Percentiles rank a stretch among this genome's conserved stretches.
These are phyloP conservation scores for Oreonectes daqikongensis DNA, from an alignment of 2,797 vertebrate species.

Conservation along the genomic window DNA sequence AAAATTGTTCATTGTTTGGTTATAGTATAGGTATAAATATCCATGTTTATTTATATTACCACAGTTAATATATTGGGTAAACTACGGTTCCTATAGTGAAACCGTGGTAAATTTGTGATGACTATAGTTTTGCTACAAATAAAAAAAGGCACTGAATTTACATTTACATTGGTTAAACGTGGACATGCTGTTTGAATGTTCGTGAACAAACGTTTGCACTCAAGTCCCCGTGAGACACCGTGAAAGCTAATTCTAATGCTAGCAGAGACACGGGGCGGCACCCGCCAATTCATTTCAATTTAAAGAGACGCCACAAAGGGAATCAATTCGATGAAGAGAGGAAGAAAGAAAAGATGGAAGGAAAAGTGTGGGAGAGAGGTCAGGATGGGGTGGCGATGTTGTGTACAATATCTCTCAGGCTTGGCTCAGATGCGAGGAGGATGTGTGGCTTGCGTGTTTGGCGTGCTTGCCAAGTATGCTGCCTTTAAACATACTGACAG, in stretches of 20 bases:
- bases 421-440: background rate
- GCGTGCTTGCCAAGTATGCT: background rate
- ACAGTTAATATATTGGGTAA: no score
- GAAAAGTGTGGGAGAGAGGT: no score
- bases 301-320: constrained; percentile 26
- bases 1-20: no score
- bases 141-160: no score
- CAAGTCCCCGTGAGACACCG: constrained; percentile 56
- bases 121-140: no score
- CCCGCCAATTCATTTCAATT: constrained; percentile 47
- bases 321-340: constrained; percentile 3
- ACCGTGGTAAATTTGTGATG: no score
- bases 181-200: no score
- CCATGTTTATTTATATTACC: no score
- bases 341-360: background rate
- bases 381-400: no score
- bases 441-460: constrained; percentile 2
- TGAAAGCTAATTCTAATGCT: constrained; percentile 47
- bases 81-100: no score
- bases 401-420: constrained; percentile 1
- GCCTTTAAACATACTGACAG: constrained; percentile 8
- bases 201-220: background rate
- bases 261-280: constrained; percentile 54
- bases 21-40: no score
- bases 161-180: no score